These are phyloP conservation scores for Allacma fusca DNA, from an alignment of 2,888 invertebrate genomes.

Conservation along the genomic window DNA sequence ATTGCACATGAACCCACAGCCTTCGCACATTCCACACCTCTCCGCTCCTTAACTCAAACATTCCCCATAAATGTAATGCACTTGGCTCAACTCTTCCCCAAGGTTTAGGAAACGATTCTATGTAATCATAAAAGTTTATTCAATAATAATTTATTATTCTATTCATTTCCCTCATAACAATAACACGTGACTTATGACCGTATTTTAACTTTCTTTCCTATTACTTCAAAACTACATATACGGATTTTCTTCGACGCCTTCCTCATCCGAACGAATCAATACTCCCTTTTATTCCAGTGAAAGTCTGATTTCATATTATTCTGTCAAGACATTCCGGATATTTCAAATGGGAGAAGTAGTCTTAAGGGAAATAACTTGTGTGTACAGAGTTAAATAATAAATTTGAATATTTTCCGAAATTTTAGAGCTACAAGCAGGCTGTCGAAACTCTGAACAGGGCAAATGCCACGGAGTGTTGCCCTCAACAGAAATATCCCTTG, in stretches of 20 bases:
- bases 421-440: constrained; percentile 58
- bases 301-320: too few relatives aligned
- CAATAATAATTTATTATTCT: constrained; percentile 16
- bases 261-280: neutral
- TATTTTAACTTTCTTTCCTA: constrained; percentile 1
- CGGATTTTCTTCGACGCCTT: neutral
- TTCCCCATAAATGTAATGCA: too few relatives aligned
- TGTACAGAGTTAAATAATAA: too few relatives aligned
- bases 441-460: constrained; percentile 54
- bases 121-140: neutral
- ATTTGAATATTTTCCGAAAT: too few relatives aligned
- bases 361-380: too few relatives aligned
- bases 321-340: too few relatives aligned
- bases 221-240: neutral
- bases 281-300: neutral
- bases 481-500: constrained; percentile 50
- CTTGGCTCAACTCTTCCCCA: too few relatives aligned
- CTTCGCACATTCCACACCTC: too few relatives aligned
- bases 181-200: neutral
- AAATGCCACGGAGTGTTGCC: constrained; percentile 52
- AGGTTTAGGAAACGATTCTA: too few relatives aligned
- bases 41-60: too few relatives aligned
- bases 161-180: neutral
- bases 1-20: too few relatives aligned
- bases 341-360: too few relatives aligned